phyloP scores from a whole-genome alignment of 2,113 vertebrate genomes.

The Calidris pygmaea region DNA sequence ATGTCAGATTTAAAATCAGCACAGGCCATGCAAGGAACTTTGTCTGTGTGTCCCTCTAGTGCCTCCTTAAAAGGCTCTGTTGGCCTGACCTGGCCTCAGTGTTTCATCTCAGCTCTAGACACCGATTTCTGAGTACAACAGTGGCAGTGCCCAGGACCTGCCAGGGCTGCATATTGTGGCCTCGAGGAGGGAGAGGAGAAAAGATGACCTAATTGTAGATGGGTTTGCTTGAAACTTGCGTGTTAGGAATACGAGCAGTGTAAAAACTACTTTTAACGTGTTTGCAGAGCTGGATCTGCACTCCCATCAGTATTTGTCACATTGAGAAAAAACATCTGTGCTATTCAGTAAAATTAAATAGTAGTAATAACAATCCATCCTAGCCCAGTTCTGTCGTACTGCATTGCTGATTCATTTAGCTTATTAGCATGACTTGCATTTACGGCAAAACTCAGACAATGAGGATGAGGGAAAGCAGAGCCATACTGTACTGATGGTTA shows the following conservation, averaged over 20 bases:
- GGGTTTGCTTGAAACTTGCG: background rate
- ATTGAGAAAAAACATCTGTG: background rate
- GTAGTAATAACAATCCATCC: background rate
- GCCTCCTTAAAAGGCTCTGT: background rate
- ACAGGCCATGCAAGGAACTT: background rate
- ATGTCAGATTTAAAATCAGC: background rate
- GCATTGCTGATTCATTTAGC: background rate
- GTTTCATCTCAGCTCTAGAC: background rate
- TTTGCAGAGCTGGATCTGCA: background rate
- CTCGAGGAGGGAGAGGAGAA: background rate
- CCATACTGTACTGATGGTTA: background rate
- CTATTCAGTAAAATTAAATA: background rate
- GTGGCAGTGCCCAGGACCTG: slow-evolving; percentile 1
- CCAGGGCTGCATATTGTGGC: background rate
- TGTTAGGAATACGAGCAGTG: background rate
- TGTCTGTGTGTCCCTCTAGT: background rate
- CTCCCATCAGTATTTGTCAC: background rate
- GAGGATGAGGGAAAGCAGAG: background rate
- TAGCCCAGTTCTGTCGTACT: background rate
- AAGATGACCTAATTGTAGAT: background rate
- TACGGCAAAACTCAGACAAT: background rate
- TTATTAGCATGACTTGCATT: background rate
- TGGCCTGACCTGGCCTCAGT: background rate
- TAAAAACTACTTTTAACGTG: background rate
- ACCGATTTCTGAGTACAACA: background rate